phyloP scores from a whole-genome alignment of 2,113 vertebrate genomes.

The Petaurus breviceps region DNA sequence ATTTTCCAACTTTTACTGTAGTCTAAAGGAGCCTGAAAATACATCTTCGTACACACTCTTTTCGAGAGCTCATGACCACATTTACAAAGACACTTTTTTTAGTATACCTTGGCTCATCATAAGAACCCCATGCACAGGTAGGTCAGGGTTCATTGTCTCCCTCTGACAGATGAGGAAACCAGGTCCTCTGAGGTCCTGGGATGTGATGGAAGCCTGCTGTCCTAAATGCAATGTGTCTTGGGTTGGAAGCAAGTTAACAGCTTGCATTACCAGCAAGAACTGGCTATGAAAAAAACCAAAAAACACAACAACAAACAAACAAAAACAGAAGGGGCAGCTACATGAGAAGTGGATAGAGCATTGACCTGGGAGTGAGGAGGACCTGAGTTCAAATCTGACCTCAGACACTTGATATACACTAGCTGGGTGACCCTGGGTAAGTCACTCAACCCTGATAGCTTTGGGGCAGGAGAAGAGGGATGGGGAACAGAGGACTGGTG shows the following conservation, averaged over 20 bases:
- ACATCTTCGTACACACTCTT: not conserved
- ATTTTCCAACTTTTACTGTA: not conserved
- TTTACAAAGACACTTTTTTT: not conserved
- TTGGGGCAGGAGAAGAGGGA: too few species aligned
- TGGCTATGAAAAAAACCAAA: too few species aligned
- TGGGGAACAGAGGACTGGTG: too few species aligned
- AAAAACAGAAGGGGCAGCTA: too few species aligned
- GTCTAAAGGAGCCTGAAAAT: not conserved
- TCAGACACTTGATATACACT: too few species aligned
- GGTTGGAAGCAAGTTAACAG: not conserved
- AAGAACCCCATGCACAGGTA: not conserved
- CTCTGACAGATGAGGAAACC: not conserved
- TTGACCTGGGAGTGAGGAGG: too few species aligned
- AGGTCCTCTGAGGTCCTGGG: not conserved
- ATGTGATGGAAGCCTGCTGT: too few species aligned
- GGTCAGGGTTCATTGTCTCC: not conserved
- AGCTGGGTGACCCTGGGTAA: too few species aligned
- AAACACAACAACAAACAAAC: too few species aligned
- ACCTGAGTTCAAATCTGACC: too few species aligned
- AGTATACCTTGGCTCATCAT: not conserved
- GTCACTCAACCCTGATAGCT: too few species aligned
- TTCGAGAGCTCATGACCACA: not conserved
- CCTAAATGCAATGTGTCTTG: not conserved
- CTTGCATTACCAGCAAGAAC: not conserved
- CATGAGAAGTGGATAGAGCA: too few species aligned